Evolutionary conservation across 2,113 vertebrate species (phyloP).

Genomic region (Grammomys surdaster): DNA sequence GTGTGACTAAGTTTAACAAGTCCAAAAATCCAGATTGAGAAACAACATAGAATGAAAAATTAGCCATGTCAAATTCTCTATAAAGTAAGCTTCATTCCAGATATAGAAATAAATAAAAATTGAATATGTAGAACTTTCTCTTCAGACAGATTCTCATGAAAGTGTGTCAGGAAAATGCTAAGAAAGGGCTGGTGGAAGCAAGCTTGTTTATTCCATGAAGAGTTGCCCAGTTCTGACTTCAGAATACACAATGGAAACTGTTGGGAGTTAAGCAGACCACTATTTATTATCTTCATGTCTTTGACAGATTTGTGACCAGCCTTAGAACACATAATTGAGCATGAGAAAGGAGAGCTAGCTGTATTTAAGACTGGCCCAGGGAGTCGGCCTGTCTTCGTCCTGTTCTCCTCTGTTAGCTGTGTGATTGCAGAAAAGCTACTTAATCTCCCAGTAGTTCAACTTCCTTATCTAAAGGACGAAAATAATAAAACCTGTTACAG

Average conservation of each 20-base stretch:
- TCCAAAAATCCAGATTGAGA: slow-evolving; percentile 25
- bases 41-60: slow-evolving; percentile 42
- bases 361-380: neutral
- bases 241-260: neutral
- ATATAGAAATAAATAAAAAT: slow-evolving; percentile 28
- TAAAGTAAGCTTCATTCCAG: neutral
- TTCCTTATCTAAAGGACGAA: neutral
- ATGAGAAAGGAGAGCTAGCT: neutral
- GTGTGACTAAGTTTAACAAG: slow-evolving; percentile 48
- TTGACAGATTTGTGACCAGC: neutral
- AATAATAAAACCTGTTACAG: neutral
- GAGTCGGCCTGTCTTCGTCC: neutral
- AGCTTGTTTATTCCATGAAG: neutral
- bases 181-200: neutral
- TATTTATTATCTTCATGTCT: neutral
- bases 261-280: neutral
- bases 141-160: slow-evolving; percentile 22
- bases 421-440: neutral
- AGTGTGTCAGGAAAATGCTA: neutral
- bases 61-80: slow-evolving; percentile 27
- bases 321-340: too few species aligned
- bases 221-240: neutral
- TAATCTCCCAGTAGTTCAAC: neutral
- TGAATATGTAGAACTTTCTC: slow-evolving; percentile 20
- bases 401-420: neutral